These are phyloP conservation scores for Reticulitermes speratus DNA, from an alignment of 1,140 invertebrate genomes.

Conservation along the genomic window DNA sequence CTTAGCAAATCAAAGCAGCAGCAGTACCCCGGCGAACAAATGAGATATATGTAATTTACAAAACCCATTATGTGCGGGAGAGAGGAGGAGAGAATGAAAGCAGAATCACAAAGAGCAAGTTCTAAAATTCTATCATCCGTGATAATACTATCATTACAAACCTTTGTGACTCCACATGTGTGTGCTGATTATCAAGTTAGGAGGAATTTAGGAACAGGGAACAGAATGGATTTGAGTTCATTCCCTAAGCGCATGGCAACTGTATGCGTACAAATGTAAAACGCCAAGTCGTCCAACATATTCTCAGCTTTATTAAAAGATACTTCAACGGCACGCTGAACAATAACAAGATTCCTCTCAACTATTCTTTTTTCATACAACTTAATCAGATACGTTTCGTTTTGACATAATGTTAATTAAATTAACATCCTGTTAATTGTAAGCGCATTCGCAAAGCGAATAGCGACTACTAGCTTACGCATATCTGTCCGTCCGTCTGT, in stretches of 20 bases:
- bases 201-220: background rate
- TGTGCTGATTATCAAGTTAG: background rate
- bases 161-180: constrained; percentile 3
- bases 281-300: too few relatives aligned
- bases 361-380: too few relatives aligned
- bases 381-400: too few relatives aligned
- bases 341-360: too few relatives aligned
- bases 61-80: background rate
- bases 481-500: too few relatives aligned
- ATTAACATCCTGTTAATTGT: too few relatives aligned
- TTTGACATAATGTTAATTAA: too few relatives aligned
- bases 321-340: background rate
- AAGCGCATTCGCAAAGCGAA: too few relatives aligned
- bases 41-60: constrained; percentile 17
- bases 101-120: background rate
- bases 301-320: background rate
- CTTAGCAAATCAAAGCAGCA: constrained; percentile 1
- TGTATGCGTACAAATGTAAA: background rate
- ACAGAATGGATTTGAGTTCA: background rate
- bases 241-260: background rate
- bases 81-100: too few relatives aligned
- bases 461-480: too few relatives aligned
- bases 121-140: constrained; percentile 19
- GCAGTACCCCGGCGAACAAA: background rate
- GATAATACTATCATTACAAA: constrained; percentile 14